Evolutionary conservation across 2,888 invertebrate species (phyloP), one percentile per base, ranked within the genome.

Genomic region (Mantis religiosa): DNA sequence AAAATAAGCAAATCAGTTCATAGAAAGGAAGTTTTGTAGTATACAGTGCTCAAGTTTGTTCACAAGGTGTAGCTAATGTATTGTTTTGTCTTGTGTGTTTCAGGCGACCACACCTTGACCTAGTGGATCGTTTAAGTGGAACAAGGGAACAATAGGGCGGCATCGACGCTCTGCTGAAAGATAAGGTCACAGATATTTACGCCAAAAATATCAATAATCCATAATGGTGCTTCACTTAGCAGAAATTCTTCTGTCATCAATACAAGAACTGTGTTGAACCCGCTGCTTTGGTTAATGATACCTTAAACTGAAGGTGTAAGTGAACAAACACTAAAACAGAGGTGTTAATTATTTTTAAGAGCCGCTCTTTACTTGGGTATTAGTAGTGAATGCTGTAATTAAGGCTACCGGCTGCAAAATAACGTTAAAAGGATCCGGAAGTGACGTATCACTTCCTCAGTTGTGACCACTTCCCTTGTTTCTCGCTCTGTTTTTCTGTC

Each of bases 381-480:
- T 12, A 1, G 41, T 12, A 41, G 41, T 12, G 12, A 41, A 12
- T 41, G 41, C 41, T 41, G 12, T 6, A 41, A 41, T 41, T 71
- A 71, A 20, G 54, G 54, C 41, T 12, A 71, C 20, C 4, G 20
- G 20, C 54, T 71, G 54, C 54, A 71, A 20, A 3, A 71, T 15
- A 71, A 71, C 54, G 20, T 71, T 71, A 71, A 71, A 15, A 82
- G 82, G 34, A 82, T 81, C 81, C 34, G 87, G 87, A 87, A 82
- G 82, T 87, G 87, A 82, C 87, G 87, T 28, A 28, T 54, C 30
- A 71, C 81, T 81, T 86, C 86, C 86, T 81, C 81, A 30, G 30
- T 82, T n/a, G 87, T 82, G 82, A 87, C 87, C 87, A 87, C 87
- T 28, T 87, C 87, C 87, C 20, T 71, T 71, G 54, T 71, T 87